A percentile compares a stretch with the other conserved stretches of the same genome.
Evolutionary conservation across 2,888 invertebrate genomes (phyloP).

Genomic region (Dolichopus griseipennis): DNA sequence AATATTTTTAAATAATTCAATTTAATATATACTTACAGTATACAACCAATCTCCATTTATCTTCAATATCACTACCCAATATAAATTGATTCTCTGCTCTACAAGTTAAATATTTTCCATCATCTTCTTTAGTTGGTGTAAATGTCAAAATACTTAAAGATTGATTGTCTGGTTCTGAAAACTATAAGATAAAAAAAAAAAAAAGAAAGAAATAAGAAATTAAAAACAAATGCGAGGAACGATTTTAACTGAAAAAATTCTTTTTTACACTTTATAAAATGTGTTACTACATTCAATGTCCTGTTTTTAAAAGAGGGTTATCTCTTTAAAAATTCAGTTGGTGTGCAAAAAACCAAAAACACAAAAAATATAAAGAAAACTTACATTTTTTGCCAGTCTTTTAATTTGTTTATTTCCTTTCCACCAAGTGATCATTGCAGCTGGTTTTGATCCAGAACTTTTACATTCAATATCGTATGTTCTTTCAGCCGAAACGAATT

Average conservation of each 20-base stretch:
- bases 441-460: slow-evolving; percentile 76
- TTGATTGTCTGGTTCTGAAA: slow-evolving; percentile 71
- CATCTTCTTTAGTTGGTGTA: slow-evolving; percentile 76
- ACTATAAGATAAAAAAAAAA: slow-evolving; percentile 47
- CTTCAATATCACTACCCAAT: slow-evolving; percentile 71
- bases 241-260: slow-evolving; percentile 12
- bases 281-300: too few relatives aligned
- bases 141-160: slow-evolving; percentile 75
- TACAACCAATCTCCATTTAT: slow-evolving; percentile 78
- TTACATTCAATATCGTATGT: slow-evolving; percentile 81
- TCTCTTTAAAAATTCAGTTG: slow-evolving; percentile 25
- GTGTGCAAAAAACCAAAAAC: slow-evolving; percentile 15
- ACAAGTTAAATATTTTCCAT: slow-evolving; percentile 82
- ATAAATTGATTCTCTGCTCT: slow-evolving; percentile 81
- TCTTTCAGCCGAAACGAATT: slow-evolving; percentile 74
- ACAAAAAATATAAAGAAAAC: slow-evolving; percentile 35
- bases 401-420: slow-evolving; percentile 73
- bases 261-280: neutral
- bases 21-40: slow-evolving; percentile 64
- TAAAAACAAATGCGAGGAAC: too few relatives aligned
- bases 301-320: neutral
- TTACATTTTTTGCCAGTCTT: slow-evolving; percentile 71
- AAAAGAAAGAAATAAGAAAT: neutral
- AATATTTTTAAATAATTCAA: too few relatives aligned
- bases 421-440: slow-evolving; percentile 84